phyloP scores from a whole-genome alignment of 2,113 vertebrate genomes.

The Amblyopsis rosae region DNA sequence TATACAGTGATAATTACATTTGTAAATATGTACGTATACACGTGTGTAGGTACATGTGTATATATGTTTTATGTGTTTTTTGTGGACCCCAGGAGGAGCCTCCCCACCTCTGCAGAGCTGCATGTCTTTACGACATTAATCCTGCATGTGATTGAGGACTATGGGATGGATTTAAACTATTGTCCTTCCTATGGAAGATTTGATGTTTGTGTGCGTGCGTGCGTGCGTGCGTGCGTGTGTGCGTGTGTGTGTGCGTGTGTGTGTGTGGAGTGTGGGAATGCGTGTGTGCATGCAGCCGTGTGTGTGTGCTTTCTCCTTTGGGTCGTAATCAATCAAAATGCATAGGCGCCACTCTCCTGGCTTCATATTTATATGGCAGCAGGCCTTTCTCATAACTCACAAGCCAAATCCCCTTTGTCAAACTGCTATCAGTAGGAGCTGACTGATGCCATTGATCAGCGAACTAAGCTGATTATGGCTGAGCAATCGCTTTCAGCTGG shows the following conservation, averaged over 20 bases:
- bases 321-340: constrained; percentile 1
- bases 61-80: too few relatives aligned
- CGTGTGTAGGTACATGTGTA: too few relatives aligned
- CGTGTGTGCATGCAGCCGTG: not conserved
- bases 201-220: not conserved
- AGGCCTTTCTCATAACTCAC: not conserved
- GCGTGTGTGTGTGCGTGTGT: not conserved
- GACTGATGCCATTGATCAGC: not conserved
- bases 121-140: not conserved
- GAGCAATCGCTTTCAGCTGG: not conserved
- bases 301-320: not conserved
- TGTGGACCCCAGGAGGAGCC: too few relatives aligned
- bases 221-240: not conserved
- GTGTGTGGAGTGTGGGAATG: not conserved
- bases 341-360: too few relatives aligned
- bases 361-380: not conserved
- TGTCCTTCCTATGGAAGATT: not conserved
- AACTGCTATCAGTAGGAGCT: not conserved
- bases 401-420: not conserved
- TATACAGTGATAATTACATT: too few relatives aligned
- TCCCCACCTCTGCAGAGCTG: not conserved
- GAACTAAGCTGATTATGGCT: not conserved
- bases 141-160: not conserved
- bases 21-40: too few relatives aligned
- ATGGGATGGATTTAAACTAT: not conserved